phyloP scores from a whole-genome alignment of 2,797 vertebrate genomes.

The Balearica regulorum region DNA sequence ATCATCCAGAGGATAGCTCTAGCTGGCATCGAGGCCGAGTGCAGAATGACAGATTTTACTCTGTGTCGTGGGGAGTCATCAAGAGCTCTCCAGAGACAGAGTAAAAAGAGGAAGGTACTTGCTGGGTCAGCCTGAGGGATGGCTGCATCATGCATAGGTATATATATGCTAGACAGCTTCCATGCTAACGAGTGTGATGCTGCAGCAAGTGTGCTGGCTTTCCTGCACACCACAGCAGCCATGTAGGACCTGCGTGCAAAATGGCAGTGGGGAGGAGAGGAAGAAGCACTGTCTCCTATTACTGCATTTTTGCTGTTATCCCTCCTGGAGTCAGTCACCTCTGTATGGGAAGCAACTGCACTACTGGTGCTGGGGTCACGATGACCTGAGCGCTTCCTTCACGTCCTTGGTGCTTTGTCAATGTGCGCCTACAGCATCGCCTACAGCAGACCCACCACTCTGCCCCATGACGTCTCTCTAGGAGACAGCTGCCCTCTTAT shows the following conservation, averaged over 20 bases:
- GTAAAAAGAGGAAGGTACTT: neutral
- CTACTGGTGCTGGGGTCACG: rapidly evolving
- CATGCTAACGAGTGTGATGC: neutral
- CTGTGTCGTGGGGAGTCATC: rapidly evolving
- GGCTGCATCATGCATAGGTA: neutral
- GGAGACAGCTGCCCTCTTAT: neutral
- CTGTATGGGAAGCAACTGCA: neutral
- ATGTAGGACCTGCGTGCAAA: rapidly evolving
- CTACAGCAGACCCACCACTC: neutral
- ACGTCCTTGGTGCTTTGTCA: rapidly evolving
- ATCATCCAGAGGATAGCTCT: neutral
- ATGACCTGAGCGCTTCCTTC: neutral
- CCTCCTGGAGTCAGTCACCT: neutral
- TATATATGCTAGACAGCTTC: neutral
- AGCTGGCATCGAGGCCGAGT: neutral
- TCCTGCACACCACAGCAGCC: neutral
- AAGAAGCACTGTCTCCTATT: neutral
- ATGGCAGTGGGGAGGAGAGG: neutral
- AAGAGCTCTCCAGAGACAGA: neutral
- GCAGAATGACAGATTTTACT: neutral
- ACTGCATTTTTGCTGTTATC: neutral
- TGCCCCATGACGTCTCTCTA: neutral
- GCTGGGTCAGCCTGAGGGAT: neutral
- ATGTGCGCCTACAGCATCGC: rapidly evolving
- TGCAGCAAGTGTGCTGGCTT: neutral